These are phyloP conservation scores for Zaprionus camerounensis DNA, from an alignment of 1,140 invertebrate genomes.

Conservation along the genomic window DNA sequence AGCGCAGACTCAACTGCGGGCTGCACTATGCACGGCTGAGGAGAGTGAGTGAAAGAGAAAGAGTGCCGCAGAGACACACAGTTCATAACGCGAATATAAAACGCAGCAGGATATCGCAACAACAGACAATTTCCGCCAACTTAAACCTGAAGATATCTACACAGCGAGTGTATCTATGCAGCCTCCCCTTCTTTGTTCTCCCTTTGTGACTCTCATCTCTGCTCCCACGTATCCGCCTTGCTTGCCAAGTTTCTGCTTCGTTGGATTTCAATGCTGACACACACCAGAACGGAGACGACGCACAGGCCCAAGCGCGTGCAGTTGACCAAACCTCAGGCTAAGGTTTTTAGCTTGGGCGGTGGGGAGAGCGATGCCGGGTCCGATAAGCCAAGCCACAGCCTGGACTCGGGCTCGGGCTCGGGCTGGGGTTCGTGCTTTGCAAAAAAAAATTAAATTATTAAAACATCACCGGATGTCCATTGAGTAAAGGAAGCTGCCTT, in stretches of 20 bases:
- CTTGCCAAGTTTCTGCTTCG: slow-evolving; percentile 77
- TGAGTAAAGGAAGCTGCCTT: slow-evolving; percentile 56
- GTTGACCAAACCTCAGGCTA: slow-evolving; percentile 38
- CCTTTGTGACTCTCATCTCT: background rate
- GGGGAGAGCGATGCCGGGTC: background rate
- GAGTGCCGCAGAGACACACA: slow-evolving; percentile 21
- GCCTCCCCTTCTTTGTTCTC: slow-evolving; percentile 9
- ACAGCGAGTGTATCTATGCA: slow-evolving; percentile 10
- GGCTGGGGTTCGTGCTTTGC: slow-evolving; percentile 1
- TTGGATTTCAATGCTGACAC: slow-evolving; percentile 68
- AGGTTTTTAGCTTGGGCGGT: slow-evolving; percentile 22
- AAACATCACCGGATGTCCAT: slow-evolving; percentile 79
- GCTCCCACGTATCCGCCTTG: slow-evolving; percentile 69
- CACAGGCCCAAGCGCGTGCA: slow-evolving; percentile 40
- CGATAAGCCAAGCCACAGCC: slow-evolving; percentile 1
- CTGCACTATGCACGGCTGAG: background rate
- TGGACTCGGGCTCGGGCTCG: too few species aligned
- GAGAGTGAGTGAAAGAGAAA: background rate
- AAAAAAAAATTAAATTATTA: slow-evolving; percentile 81
- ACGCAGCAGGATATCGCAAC: slow-evolving; percentile 83
- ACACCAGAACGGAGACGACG: slow-evolving; percentile 30
- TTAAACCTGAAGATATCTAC: slow-evolving; percentile 71
- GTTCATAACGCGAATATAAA: slow-evolving; percentile 83
- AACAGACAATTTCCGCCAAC: slow-evolving; percentile 83
- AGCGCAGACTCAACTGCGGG: background rate